These are phyloP conservation scores for Corythornis cristatus DNA, from an alignment of 2,113 vertebrate species.

Conservation along the genomic window DNA sequence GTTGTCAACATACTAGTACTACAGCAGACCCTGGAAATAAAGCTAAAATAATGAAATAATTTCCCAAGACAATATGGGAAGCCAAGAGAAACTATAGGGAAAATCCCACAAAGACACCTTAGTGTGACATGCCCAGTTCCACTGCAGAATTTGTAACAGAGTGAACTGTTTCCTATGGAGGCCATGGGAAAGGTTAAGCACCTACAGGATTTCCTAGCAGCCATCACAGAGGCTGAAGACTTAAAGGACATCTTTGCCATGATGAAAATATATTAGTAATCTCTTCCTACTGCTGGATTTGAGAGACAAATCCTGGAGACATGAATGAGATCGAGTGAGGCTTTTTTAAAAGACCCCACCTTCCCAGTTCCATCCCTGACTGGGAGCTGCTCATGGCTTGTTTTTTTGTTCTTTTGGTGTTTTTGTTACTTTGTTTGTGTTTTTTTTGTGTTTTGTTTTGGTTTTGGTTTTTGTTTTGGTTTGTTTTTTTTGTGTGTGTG, in stretches of 20 bases:
- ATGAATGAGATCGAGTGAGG: background rate
- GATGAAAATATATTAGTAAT: background rate
- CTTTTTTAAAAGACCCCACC: background rate
- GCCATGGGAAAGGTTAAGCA: background rate
- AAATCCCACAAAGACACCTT: background rate
- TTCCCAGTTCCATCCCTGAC: background rate
- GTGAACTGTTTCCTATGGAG: fast-evolving
- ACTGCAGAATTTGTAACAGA: background rate
- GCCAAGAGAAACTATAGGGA: background rate
- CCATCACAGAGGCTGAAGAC: background rate
- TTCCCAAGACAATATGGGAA: background rate
- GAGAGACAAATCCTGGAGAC: background rate
- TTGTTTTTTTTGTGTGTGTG: too few species aligned
- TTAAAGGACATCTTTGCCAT: background rate
- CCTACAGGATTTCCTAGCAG: background rate
- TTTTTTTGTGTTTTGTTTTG: too few species aligned
- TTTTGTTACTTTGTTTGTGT: too few species aligned
- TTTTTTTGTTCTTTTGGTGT: background rate
- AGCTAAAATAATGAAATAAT: background rate
- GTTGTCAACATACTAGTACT: background rate
- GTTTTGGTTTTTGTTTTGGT: too few species aligned
- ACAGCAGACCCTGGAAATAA: background rate
- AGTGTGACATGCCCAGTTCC: fast-evolving
- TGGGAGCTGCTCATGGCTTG: fast-evolving
- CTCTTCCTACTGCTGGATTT: background rate